phyloP scores from a whole-genome alignment of 2,888 invertebrate genomes.

The Amiota mariae region DNA sequence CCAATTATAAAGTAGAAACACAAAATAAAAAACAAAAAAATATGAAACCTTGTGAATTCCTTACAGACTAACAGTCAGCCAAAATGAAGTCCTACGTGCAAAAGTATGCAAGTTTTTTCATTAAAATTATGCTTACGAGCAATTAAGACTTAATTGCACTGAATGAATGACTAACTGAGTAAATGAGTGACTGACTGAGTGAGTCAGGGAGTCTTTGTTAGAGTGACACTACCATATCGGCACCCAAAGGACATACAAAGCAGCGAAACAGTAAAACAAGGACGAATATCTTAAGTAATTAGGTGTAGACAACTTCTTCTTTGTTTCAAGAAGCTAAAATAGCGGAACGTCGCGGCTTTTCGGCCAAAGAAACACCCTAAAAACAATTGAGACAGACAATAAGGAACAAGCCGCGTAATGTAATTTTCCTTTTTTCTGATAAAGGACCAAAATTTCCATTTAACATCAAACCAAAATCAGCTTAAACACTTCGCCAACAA shows the following conservation, averaged over 20 bases:
- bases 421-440: no score
- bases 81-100: slow-evolving; percentile 17
- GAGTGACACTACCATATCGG: not conserved
- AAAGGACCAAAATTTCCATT: no score
- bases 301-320: not conserved
- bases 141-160: slow-evolving; percentile 27
- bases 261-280: slow-evolving; percentile 10
- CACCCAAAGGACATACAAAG: not conserved
- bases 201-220: not conserved
- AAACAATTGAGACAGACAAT: no score
- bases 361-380: no score
- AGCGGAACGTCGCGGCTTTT: no score
- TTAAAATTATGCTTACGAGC: slow-evolving; percentile 25
- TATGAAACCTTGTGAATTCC: slow-evolving; percentile 13
- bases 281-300: slow-evolving; percentile 17
- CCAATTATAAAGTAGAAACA: slow-evolving; percentile 7
- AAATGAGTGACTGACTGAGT: not conserved
- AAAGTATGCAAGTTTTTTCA: slow-evolving; percentile 8
- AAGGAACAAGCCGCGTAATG: no score
- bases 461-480: no score
- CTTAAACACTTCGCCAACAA: no score
- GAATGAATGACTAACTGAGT: not conserved
- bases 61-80: slow-evolving; percentile 5
- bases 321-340: no score
- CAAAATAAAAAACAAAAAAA: not conserved